A percentile compares a stretch with the other conserved stretches of the same genome.
These are phyloP conservation scores for Odontamblyopus lacepedii DNA, from an alignment of 2,797 vertebrate species.

Conservation along the genomic window DNA sequence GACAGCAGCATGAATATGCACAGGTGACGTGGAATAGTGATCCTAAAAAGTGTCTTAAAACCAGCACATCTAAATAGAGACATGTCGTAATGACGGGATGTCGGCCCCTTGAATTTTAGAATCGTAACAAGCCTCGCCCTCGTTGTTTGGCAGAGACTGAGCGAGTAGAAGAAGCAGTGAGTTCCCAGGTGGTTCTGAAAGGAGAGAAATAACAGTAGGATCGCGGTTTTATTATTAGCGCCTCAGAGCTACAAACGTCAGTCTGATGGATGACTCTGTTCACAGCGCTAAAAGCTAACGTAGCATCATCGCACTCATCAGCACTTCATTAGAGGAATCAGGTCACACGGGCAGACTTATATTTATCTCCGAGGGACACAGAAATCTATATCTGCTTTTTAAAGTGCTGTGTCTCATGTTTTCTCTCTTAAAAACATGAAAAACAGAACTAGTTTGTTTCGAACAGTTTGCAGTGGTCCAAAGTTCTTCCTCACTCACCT, in stretches of 20 bases:
- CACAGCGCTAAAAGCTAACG: conserved; percentile 40
- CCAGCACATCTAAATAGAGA: too few species aligned
- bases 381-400: not conserved
- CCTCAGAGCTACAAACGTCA: conserved; percentile 63
- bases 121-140: too few species aligned
- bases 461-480: too few species aligned
- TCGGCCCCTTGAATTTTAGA: too few species aligned
- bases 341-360: conserved; percentile 40
- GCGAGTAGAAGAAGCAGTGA: conserved; percentile 14
- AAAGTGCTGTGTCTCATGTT: too few species aligned
- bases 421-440: too few species aligned
- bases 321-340: conserved; percentile 65
- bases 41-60: too few species aligned
- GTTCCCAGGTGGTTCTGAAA: conserved; percentile 49
- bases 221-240: conserved; percentile 53
- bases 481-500: too few species aligned
- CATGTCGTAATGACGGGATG: too few species aligned
- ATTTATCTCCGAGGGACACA: not conserved
- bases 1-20: too few species aligned
- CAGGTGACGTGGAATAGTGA: too few species aligned
- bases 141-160: conserved; percentile 28
- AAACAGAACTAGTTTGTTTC: too few species aligned
- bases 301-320: conserved; percentile 58
- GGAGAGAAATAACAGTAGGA: conserved; percentile 40
- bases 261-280: conserved; percentile 58